Percentiles rank a stretch among this genome's conserved stretches.
Evolutionary conservation across 2,888 invertebrate species (phyloP).

Genomic region (Tipula helvola): DNA sequence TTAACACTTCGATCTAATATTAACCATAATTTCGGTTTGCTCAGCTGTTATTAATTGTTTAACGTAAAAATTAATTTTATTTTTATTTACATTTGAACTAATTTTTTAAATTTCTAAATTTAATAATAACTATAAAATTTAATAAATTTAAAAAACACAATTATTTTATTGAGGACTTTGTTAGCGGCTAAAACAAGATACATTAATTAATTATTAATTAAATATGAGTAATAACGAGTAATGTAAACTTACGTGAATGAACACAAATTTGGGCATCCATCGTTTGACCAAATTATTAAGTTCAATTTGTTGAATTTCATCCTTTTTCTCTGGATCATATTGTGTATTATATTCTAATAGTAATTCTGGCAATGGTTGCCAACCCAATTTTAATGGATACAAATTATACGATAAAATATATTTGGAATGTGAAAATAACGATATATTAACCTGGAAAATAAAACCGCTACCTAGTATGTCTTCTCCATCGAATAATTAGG

Average conservation of each 20-base stretch:
- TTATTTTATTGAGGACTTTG: background rate
- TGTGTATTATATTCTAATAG: slow-evolving; percentile 31
- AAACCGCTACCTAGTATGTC: background rate
- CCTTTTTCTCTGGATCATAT: slow-evolving; percentile 30
- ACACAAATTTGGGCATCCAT: slow-evolving; percentile 34
- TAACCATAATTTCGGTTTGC: background rate
- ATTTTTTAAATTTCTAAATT: background rate
- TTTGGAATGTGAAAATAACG: slow-evolving; percentile 32
- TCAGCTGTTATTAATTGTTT: background rate
- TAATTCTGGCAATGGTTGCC: slow-evolving; percentile 34
- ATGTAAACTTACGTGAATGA: slow-evolving; percentile 30
- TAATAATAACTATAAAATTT: background rate
- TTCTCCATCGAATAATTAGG: background rate
- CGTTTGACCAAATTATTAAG: slow-evolving; percentile 32
- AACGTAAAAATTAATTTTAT: background rate
- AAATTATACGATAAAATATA: slow-evolving; percentile 33
- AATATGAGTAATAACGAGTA: background rate
- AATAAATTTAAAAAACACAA: background rate
- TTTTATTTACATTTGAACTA: background rate
- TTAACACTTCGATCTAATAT: background rate
- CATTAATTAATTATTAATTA: background rate
- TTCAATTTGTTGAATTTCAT: slow-evolving; percentile 21
- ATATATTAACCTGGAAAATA: slow-evolving; percentile 29
- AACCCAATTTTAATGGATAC: slow-evolving; percentile 33
- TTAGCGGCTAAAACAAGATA: background rate